phyloP scores from a whole-genome alignment of 1,140 invertebrate species.

The Meloidogyne chitwoodi region DNA sequence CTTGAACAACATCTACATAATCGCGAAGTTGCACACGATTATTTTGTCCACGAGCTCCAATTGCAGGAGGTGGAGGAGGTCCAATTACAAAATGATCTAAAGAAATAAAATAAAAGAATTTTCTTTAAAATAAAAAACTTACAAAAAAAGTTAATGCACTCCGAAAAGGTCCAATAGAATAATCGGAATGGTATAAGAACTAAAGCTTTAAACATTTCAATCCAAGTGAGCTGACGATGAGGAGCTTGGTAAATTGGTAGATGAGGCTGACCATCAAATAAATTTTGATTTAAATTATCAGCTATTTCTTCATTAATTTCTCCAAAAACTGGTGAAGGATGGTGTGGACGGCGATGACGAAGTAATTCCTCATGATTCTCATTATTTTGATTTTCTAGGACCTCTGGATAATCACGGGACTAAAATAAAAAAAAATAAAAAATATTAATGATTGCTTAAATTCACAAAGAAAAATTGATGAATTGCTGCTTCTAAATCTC shows the following conservation, averaged over 20 bases:
- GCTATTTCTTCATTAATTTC: not conserved
- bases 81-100: conserved; percentile 12
- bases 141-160: conserved; percentile 2
- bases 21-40: not conserved
- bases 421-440: not conserved
- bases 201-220: not conserved
- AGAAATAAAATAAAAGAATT: not conserved
- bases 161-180: not conserved
- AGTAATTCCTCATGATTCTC: not conserved
- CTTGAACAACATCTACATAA: not conserved
- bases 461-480: conserved; percentile 22
- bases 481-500: conserved; percentile 24
- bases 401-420: conserved; percentile 10
- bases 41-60: not conserved
- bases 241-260: not conserved
- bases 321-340: not conserved
- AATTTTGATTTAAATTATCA: not conserved
- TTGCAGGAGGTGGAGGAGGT: not conserved
- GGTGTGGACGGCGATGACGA: not conserved
- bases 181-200: not conserved
- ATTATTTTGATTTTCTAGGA: conserved; percentile 8
- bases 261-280: not conserved
- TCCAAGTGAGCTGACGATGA: not conserved
- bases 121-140: not conserved
- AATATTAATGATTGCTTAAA: not conserved